phyloP scores from a whole-genome alignment of 2,797 vertebrate genomes.

The Dendrocincla fuliginosa region DNA sequence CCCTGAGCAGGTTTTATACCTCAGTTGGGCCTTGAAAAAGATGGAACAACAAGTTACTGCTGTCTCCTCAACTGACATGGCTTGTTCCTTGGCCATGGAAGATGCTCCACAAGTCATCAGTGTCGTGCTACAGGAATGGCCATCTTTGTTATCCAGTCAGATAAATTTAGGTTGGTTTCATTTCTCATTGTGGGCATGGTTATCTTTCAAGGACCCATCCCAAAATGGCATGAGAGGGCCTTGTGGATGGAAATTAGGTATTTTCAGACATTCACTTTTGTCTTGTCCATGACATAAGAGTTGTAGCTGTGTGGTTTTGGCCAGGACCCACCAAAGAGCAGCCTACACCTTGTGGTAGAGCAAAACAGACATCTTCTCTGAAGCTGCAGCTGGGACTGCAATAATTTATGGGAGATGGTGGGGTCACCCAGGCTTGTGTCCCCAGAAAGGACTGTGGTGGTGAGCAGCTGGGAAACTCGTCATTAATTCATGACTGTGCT shows the following conservation, averaged over 20 bases:
- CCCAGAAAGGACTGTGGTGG: background rate
- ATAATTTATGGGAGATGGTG: background rate
- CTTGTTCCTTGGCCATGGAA: background rate
- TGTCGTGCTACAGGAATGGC: background rate
- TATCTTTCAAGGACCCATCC: background rate
- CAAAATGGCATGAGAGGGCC: background rate
- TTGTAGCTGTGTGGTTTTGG: background rate
- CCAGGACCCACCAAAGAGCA: background rate
- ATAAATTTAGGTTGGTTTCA: background rate
- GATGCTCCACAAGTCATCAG: background rate
- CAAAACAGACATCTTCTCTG: background rate
- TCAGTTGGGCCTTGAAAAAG: background rate
- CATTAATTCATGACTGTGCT: background rate
- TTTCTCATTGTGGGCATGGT: background rate
- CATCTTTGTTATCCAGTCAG: background rate
- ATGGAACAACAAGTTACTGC: background rate
- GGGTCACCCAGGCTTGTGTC: background rate
- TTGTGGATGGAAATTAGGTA: background rate
- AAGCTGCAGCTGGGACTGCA: background rate
- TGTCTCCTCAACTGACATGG: background rate
- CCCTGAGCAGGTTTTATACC: background rate
- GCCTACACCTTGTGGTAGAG: background rate
- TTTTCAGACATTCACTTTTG: background rate
- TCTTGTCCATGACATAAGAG: background rate
- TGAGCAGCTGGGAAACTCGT: background rate